Conservation (phyloP, 2,888 invertebrate genomes). For the Lobophora halterata region DNA sequence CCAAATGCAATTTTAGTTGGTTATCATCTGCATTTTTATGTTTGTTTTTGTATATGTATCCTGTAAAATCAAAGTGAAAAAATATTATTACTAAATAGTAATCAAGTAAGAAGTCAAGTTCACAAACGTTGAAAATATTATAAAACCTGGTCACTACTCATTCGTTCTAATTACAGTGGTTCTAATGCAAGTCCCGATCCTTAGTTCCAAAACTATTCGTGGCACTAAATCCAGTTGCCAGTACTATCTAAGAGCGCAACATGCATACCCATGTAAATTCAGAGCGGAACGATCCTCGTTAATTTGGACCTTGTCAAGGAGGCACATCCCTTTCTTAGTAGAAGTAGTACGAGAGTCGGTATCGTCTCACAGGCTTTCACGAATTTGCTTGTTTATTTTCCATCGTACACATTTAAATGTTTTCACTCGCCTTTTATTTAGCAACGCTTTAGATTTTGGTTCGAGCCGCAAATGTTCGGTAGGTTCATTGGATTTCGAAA, state of each 20-base stretch:
- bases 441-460: constrained; percentile 9
- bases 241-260: constrained; percentile 65
- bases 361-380: constrained; percentile 37
- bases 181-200: constrained; percentile 46
- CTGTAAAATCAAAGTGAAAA: too few relatives aligned
- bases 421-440: constrained; percentile 11
- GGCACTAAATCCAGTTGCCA: constrained; percentile 66
- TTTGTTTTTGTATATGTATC: too few relatives aligned
- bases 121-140: too few relatives aligned
- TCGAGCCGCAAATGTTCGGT: constrained; percentile 11
- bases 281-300: constrained; percentile 61
- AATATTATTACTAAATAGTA: too few relatives aligned
- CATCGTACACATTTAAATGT: constrained; percentile 6
- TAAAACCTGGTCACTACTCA: constrained; percentile 7
- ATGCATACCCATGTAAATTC: constrained; percentile 77
- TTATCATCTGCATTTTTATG: too few relatives aligned
- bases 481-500: constrained; percentile 13
- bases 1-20: too few relatives aligned
- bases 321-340: constrained; percentile 75
- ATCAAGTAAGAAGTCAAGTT: too few relatives aligned
- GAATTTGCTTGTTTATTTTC: constrained; percentile 23
- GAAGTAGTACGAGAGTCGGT: constrained; percentile 34
- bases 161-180: constrained; percentile 61
- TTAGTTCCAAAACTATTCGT: constrained; percentile 68
- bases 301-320: constrained; percentile 70